Conservation (phyloP, 2,797 vertebrate species). For the Malacoctenus gilli region DNA sequence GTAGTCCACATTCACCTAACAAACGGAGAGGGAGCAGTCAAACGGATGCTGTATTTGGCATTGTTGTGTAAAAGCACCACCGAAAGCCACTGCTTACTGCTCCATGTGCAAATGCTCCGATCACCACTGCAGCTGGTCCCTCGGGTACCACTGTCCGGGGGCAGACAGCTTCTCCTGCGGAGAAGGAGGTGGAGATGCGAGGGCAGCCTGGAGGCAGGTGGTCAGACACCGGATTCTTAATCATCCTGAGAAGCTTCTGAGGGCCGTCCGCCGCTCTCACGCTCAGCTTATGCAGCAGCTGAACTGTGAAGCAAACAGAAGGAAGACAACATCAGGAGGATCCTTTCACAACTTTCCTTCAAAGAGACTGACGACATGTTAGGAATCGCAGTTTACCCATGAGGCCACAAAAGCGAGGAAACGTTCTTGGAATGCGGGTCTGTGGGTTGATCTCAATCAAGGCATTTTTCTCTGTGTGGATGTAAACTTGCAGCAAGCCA, state of each 20-base stretch:
- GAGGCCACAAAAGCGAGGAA: conserved; percentile 94
- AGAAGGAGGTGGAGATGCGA: conserved; percentile 90
- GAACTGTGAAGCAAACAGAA: conserved; percentile 80
- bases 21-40: conserved; percentile 25
- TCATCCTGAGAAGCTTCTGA: conserved; percentile 90
- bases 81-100: conserved; percentile 88
- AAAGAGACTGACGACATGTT: not conserved
- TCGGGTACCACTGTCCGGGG: conserved; percentile 85
- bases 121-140: conserved; percentile 88
- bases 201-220: conserved; percentile 93
- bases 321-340: not conserved
- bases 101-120: conserved; percentile 96
- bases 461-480: conserved; percentile 94
- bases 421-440: conserved; percentile 96
- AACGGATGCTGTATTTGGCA: not conserved
- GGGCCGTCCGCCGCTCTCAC: conserved; percentile 94
- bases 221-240: conserved; percentile 95
- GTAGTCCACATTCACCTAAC: conserved; percentile 91
- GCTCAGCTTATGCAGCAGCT: conserved; percentile 95
- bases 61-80: not conserved
- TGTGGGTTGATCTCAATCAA: conserved; percentile 97
- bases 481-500: conserved; percentile 93
- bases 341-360: too few species aligned
- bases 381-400: conserved; percentile 86
- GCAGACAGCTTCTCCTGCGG: conserved; percentile 78